Percentiles rank a stretch among this genome's conserved stretches.
These are phyloP conservation scores for Xerus rutilus DNA, from an alignment of 2,797 vertebrate genomes.

Conservation along the genomic window DNA sequence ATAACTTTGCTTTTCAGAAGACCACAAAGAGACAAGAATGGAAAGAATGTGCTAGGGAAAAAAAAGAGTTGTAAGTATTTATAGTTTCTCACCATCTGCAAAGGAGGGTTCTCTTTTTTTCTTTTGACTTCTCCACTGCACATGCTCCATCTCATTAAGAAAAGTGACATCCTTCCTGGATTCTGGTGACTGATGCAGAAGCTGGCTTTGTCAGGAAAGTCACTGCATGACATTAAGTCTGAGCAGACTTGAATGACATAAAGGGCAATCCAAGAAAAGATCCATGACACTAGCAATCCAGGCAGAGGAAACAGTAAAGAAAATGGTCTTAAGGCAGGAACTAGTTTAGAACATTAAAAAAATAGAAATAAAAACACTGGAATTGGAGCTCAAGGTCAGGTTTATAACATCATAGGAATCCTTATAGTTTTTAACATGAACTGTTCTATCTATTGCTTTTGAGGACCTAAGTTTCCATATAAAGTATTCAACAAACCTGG, in stretches of 20 bases:
- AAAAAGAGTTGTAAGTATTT: not conserved
- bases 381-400: not conserved
- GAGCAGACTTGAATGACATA: slow-evolving; percentile 17
- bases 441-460: not conserved
- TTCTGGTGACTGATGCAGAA: not conserved
- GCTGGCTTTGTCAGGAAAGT: slow-evolving; percentile 2
- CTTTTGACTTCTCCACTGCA: not conserved
- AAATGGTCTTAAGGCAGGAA: not conserved
- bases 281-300: not conserved
- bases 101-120: not conserved
- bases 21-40: not conserved
- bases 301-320: not conserved
- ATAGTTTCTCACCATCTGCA: not conserved
- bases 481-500: not conserved
- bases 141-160: not conserved
- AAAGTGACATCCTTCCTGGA: not conserved
- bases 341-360: not conserved
- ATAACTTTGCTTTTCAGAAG: slow-evolving; percentile 36
- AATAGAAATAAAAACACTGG: slow-evolving; percentile 30
- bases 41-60: not conserved
- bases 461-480: not conserved
- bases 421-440: not conserved
- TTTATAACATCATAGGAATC: not conserved
- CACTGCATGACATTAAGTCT: not conserved
- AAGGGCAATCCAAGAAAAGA: slow-evolving; percentile 45